Conservation (phyloP, 2,797 vertebrate species). For the Thripadectes ignobilis region DNA sequence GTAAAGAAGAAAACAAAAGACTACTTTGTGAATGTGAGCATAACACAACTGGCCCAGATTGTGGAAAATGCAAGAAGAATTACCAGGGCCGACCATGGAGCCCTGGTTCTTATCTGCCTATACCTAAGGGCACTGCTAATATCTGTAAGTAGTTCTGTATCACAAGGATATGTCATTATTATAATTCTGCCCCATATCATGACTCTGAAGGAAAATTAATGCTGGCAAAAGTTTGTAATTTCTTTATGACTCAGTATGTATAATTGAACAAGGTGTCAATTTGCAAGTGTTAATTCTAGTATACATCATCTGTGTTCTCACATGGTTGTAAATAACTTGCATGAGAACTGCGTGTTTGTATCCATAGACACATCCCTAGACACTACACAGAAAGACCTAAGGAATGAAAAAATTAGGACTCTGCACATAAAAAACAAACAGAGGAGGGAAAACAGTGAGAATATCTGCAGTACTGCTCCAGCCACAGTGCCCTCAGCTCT, state of each 20-base stretch:
- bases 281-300: neutral
- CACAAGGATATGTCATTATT: neutral
- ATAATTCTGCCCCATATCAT: neutral
- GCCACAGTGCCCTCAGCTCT: neutral
- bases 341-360: neutral
- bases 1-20: conserved; percentile 93
- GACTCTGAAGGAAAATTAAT: neutral
- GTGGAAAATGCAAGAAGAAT: conserved; percentile 95
- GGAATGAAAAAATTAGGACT: neutral
- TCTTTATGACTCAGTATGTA: neutral
- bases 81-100: conserved; percentile 96
- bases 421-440: neutral
- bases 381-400: neutral
- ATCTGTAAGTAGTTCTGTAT: conserved; percentile 89
- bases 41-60: conserved; percentile 98
- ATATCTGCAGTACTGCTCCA: neutral
- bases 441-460: neutral
- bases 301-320: neutral
- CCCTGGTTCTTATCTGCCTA: conserved; percentile 95
- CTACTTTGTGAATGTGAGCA: conserved; percentile 96
- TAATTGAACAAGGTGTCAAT: neutral
- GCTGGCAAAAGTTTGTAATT: neutral
- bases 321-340: neutral
- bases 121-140: conserved; percentile 98
- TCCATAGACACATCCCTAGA: neutral